Evolutionary conservation across 2,888 invertebrate species (phyloP).

Genomic region (Gnatocerus cornutus): DNA sequence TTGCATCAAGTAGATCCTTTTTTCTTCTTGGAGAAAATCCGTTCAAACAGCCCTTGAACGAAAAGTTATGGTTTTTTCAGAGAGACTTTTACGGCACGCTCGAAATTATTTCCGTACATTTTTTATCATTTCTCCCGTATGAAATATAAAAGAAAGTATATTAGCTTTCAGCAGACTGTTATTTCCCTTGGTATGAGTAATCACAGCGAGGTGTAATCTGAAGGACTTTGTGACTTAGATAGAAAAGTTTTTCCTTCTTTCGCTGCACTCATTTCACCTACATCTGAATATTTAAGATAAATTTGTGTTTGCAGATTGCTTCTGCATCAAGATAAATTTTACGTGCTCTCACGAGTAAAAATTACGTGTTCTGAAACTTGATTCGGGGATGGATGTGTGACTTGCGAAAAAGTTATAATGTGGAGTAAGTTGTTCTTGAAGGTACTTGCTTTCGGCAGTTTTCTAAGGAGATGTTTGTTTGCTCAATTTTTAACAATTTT

Average conservation of each 20-base stretch:
- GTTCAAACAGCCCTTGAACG: conserved; percentile 5
- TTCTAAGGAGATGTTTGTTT: too few species aligned
- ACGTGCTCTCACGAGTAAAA: neutral
- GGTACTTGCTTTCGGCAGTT: too few species aligned
- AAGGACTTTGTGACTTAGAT: conserved; percentile 37
- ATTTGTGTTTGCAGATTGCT: conserved; percentile 33
- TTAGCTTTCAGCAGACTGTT: conserved; percentile 43
- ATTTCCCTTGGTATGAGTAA: conserved; percentile 49
- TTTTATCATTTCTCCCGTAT: conserved; percentile 39
- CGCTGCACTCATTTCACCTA: conserved; percentile 5
- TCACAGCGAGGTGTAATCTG: conserved; percentile 41
- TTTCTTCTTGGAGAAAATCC: neutral
- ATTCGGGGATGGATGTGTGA: conserved; percentile 4
- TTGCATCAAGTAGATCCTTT: conserved; percentile 4
- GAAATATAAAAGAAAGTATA: conserved; percentile 44
- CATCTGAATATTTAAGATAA: conserved; percentile 30
- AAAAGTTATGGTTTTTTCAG: conserved; percentile 35
- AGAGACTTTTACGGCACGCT: conserved; percentile 24
- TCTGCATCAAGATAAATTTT: conserved; percentile 32
- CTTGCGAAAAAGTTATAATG: neutral
- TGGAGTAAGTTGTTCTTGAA: too few species aligned
- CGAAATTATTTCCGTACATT: conserved; percentile 41
- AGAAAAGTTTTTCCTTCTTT: conserved; percentile 17
- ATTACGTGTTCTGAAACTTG: conserved; percentile 19
- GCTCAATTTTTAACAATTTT: too few species aligned